phyloP scores from a whole-genome alignment of 2,113 vertebrate genomes.

The Megaceryle torquata region DNA sequence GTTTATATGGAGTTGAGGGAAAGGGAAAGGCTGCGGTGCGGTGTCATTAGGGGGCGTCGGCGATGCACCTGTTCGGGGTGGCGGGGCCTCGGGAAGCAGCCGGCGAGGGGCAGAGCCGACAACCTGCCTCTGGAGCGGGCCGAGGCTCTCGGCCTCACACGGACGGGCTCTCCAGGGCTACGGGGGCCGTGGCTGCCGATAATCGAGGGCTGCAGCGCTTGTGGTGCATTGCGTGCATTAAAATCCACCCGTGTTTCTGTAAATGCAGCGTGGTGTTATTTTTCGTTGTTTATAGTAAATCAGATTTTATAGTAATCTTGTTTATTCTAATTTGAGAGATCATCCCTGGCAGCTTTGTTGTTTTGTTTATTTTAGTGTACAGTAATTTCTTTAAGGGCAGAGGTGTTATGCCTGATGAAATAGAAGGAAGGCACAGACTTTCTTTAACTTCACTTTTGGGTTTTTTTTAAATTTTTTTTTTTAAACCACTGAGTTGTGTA shows the following conservation, averaged over 20 bases:
- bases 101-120: not conserved
- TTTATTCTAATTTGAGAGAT: not conserved
- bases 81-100: not conserved
- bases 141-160: too few relatives aligned
- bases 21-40: not conserved
- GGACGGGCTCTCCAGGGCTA: too few relatives aligned
- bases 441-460: not conserved
- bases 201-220: not conserved
- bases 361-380: not conserved
- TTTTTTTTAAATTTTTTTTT: not conserved
- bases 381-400: not conserved
- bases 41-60: constrained; percentile 56
- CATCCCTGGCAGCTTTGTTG: not conserved
- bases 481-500: not conserved
- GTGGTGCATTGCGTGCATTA: not conserved
- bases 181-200: not conserved
- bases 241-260: too few relatives aligned
- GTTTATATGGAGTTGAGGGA: not conserved
- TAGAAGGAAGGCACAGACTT: not conserved
- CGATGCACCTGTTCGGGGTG: not conserved
- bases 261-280: rapidly evolving
- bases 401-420: not conserved
- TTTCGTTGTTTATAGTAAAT: rapidly evolving
- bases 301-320: rapidly evolving
- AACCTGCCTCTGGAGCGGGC: not conserved